Base-by-base conservation (phyloP, 2,888 invertebrate genomes). In the Meandrusa payeni region DNA sequence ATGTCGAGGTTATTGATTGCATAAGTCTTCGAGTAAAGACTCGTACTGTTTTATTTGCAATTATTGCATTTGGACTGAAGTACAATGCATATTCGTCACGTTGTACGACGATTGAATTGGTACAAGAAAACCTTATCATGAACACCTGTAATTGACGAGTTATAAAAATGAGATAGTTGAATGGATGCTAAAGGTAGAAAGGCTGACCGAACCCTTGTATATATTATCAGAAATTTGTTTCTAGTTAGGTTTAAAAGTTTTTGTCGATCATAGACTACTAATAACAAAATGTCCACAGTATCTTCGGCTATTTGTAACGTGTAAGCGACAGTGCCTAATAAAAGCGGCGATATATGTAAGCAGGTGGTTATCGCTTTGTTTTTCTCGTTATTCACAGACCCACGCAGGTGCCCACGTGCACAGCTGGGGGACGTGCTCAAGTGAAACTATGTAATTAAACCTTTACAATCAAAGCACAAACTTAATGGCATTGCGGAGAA, bases 381-480 rank as follows among this genome's bases (percentile, higher is more conserved):
- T 40, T 32, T 41, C 3, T 12, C 32, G 22, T 17, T 22, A 41
- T 34, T 41, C 27, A n/a, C 27, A 1, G 4, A 5, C 27, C 42
- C 28, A 28, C 42, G 36, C 29, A 3, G 2, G 5, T 11, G 7
- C 36, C 36, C 42, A 42, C 42, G 24, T 36, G 29, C 29, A 7
- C 2, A 28, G n/a, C 11, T 19, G 5, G 28, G 12, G 11, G 34
- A 28, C 22, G 6, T 19, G 9, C 24, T 22, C 23, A 29, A 23
- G 15, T 7, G 15, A 6, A 36, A 36, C 29, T 10, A 7, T 41
- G 13, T 24, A 41, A 26, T 29, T 26, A 32, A 5, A 2, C 2
- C 11, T 13, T 19, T 23, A 12, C 10, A 39, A 41, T 27, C 34
- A 12, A 27, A 12, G n/a, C 19, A 27, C 10, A 17, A 10, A n/a